Evolutionary conservation across 2,888 invertebrate genomes (phyloP).

Genomic region (Cylindroiulus punctatus): DNA sequence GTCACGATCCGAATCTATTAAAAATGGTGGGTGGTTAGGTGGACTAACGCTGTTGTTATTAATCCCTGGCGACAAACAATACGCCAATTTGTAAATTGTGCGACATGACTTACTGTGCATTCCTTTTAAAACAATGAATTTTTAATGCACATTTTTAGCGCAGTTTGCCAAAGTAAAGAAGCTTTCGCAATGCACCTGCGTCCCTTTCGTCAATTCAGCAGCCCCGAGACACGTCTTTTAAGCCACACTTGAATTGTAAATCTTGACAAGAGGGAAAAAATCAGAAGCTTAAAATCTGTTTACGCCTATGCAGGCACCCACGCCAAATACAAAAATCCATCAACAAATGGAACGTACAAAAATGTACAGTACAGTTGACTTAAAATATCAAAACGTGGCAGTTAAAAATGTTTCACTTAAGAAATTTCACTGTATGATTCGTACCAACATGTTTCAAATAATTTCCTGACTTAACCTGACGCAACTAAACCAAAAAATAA

Average conservation of each 20-base stretch:
- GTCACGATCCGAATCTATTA: too few relatives aligned
- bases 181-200: constrained; percentile 13
- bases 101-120: constrained; percentile 16
- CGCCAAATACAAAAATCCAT: not conserved
- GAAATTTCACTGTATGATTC: too few relatives aligned
- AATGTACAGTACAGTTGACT: too few relatives aligned
- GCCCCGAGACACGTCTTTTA: not conserved
- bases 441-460: too few relatives aligned
- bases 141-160: constrained; percentile 22
- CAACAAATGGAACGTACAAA: not conserved
- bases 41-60: not conserved
- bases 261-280: not conserved
- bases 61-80: constrained; percentile 42
- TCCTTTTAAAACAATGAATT: constrained; percentile 33
- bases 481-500: too few relatives aligned
- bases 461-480: too few relatives aligned
- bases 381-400: too few relatives aligned
- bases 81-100: not conserved
- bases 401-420: too few relatives aligned
- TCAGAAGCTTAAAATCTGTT: constrained; percentile 19
- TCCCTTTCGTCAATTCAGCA: not conserved
- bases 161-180: constrained; percentile 20
- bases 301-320: not conserved
- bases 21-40: not conserved
- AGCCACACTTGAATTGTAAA: not conserved